Conservation (phyloP, 2,113 vertebrate genomes). For the Glaucomys volans region DNA sequence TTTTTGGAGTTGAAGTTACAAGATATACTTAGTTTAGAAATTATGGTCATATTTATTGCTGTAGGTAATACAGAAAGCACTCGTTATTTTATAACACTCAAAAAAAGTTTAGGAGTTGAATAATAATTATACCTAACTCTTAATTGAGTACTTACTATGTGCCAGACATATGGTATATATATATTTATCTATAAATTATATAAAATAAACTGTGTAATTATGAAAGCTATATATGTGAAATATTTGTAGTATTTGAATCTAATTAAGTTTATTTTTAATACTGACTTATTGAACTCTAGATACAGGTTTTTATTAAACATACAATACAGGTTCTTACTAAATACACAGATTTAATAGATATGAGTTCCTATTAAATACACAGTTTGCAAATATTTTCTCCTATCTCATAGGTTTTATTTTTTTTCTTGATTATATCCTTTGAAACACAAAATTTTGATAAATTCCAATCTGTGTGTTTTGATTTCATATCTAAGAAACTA, state of each 20-base stretch:
- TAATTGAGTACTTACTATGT: not conserved
- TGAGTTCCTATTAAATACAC: not conserved
- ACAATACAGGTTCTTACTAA: not conserved
- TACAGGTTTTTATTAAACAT: not conserved
- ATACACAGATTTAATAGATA: no score
- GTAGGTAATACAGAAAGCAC: not conserved
- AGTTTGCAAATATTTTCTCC: not conserved
- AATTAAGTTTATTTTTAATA: not conserved
- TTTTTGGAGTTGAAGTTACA: not conserved
- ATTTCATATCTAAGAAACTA: not conserved
- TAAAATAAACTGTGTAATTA: not conserved
- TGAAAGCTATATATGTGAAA: not conserved
- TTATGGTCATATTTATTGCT: not conserved
- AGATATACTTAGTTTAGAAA: constrained; percentile 6
- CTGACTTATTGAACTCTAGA: not conserved
- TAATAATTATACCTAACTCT: not conserved
- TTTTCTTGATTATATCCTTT: not conserved
- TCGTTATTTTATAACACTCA: not conserved
- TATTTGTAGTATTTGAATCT: not conserved
- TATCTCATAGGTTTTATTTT: not conserved
- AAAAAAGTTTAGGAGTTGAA: not conserved
- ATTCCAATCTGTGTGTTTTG: not conserved
- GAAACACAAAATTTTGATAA: not conserved
- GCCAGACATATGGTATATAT: not conserved
- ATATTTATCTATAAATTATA: not conserved